phyloP scores from a whole-genome alignment of 30 jellyfish, hydroid and myxozoan species.

The Hydractinia echinata region DNA sequence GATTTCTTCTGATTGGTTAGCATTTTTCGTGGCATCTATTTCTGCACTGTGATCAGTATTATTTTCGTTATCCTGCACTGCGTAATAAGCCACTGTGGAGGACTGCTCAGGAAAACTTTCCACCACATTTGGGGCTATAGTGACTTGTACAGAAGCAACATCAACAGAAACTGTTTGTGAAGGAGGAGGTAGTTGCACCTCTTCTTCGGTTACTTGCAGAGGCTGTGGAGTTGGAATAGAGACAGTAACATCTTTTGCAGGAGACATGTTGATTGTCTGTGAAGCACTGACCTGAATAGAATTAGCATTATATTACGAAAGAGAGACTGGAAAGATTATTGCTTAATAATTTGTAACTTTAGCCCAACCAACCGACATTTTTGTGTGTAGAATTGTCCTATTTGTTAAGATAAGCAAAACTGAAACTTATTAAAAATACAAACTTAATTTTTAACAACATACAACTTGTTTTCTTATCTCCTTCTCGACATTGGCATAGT shows the following conservation, averaged over 20 bases:
- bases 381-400: too few relatives aligned
- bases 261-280: slow-evolving; percentile 3
- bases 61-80: slow-evolving; percentile 42
- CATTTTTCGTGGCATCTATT: slow-evolving; percentile 16
- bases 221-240: background rate
- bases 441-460: slow-evolving; percentile 1
- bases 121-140: background rate
- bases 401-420: background rate
- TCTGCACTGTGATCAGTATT: background rate
- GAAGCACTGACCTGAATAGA: slow-evolving; percentile 1
- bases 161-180: background rate
- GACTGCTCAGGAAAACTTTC: slow-evolving; percentile 45
- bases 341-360: background rate
- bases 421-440: background rate
- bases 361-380: too few relatives aligned
- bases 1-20: background rate
- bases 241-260: slow-evolving; percentile 11
- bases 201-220: background rate
- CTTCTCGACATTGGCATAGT: slow-evolving; percentile 43
- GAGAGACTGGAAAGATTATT: background rate
- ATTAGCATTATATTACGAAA: background rate
- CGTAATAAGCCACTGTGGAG: slow-evolving; percentile 47
- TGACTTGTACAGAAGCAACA: background rate
- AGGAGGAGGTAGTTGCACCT: background rate
- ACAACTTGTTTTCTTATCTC: slow-evolving; percentile 50